Evolutionary conservation across 2,888 invertebrate genomes (phyloP).

Genomic region (Eristalis tenax): DNA sequence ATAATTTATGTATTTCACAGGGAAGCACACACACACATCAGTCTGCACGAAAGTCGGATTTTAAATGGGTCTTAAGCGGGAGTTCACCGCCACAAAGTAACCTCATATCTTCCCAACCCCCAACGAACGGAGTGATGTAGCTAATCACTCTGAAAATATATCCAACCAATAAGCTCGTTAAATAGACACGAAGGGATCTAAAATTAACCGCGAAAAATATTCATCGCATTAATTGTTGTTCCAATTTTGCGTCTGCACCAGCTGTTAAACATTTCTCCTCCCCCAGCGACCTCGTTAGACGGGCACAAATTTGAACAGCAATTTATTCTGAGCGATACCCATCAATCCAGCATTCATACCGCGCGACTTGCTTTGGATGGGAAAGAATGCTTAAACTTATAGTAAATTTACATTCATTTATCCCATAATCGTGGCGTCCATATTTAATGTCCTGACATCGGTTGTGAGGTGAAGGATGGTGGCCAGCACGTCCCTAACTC

Average conservation of each 20-base stretch:
- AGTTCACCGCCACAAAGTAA: slow-evolving; percentile 4
- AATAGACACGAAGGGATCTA: slow-evolving; percentile 32
- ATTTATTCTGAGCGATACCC: slow-evolving; percentile 50
- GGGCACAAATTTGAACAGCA: slow-evolving; percentile 14
- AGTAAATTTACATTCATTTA: slow-evolving; percentile 61
- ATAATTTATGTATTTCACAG: slow-evolving; percentile 51
- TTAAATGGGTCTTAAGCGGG: background rate
- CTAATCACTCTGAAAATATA: slow-evolving; percentile 47
- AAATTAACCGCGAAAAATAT: slow-evolving; percentile 30
- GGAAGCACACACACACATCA: slow-evolving; percentile 12
- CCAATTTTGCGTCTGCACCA: background rate
- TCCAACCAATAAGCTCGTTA: slow-evolving; percentile 25
- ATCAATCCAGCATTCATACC: slow-evolving; percentile 56
- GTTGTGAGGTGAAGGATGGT: background rate
- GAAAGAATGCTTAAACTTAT: slow-evolving; percentile 39
- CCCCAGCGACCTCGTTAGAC: background rate
- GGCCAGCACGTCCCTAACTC: background rate
- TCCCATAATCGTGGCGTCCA: slow-evolving; percentile 61
- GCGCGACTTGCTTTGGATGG: background rate
- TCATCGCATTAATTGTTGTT: slow-evolving; percentile 50
- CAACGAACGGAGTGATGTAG: too few species aligned
- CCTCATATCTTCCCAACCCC: too few species aligned
- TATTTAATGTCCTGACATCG: slow-evolving; percentile 45
- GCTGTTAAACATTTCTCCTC: background rate
- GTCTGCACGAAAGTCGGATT: background rate